A percentile compares a stretch with the other conserved stretches of the same genome.
These are phyloP conservation scores for Desmodus rotundus DNA, from an alignment of 2,113 vertebrate genomes.

Conservation along the genomic window DNA sequence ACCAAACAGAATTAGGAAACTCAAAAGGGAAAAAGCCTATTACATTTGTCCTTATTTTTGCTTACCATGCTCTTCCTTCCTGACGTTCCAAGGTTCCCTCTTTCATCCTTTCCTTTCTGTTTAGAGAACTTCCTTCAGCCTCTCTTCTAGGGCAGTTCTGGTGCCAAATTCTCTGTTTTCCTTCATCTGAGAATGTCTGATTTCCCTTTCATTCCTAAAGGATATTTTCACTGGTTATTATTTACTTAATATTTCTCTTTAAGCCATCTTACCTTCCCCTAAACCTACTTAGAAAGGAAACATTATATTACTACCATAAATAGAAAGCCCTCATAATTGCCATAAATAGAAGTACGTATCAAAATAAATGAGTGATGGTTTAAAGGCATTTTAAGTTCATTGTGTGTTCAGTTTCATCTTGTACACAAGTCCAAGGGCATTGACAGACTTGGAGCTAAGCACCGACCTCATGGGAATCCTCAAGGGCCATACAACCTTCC, in stretches of 20 bases:
- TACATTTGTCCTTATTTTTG: not conserved
- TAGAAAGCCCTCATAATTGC: not conserved
- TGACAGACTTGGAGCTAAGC: not conserved
- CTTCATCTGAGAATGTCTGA: not conserved
- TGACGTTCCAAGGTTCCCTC: not conserved
- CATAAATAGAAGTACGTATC: not conserved
- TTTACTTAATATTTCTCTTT: not conserved
- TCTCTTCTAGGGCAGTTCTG: not conserved
- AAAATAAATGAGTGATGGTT: not conserved
- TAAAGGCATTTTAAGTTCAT: not conserved
- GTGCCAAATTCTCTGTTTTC: not conserved
- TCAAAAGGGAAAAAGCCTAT: not conserved
- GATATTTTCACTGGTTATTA: not conserved
- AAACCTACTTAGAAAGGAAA: not conserved
- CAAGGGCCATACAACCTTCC: not conserved
- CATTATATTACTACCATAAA: not conserved
- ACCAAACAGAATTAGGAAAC: not conserved
- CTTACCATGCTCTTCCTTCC: not conserved
- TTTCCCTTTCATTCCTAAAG: not conserved
- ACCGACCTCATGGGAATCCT: not conserved
- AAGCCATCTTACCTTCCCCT: not conserved
- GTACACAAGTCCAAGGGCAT: not conserved
- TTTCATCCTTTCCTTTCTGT: not conserved
- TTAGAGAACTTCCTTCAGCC: not conserved
- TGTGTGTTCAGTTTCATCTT: not conserved